Evolutionary conservation across 2,888 invertebrate genomes (phyloP).

Genomic region (Torymus texanus): DNA sequence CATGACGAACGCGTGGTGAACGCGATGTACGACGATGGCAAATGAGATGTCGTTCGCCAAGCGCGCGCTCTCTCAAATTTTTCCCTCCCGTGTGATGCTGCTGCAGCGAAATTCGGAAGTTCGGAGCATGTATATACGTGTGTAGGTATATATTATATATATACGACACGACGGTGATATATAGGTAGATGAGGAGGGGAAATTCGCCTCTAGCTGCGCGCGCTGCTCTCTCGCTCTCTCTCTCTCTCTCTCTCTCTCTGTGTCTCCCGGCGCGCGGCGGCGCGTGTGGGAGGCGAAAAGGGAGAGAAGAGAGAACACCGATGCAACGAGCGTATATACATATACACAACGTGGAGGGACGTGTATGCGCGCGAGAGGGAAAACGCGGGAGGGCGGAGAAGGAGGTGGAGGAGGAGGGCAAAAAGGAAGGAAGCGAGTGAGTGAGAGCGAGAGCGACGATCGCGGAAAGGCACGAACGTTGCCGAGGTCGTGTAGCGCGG

Average conservation of each 20-base stretch:
- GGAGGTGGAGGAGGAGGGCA: not conserved
- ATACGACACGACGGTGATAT: not conserved
- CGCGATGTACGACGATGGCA: no score
- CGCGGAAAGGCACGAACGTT: no score
- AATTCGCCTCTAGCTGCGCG: constrained; percentile 1
- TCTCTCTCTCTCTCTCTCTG: not conserved
- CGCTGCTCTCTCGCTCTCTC: not conserved
- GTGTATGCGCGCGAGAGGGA: not conserved
- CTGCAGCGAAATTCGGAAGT: no score
- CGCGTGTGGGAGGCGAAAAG: constrained; percentile 12
- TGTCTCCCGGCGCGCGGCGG: not conserved
- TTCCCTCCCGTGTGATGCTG: no score
- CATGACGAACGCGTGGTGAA: no score
- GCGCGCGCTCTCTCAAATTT: no score
- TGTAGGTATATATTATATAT: no score
- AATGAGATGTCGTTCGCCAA: no score
- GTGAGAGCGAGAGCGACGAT: constrained; percentile 24
- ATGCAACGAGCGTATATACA: not conserved
- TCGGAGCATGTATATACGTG: no score
- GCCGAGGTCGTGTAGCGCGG: not conserved
- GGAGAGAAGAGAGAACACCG: constrained; percentile 10
- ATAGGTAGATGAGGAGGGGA: constrained; percentile 2
- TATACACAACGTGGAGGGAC: not conserved
- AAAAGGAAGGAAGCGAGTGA: constrained; percentile 16
- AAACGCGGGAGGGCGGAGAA: constrained; percentile 1